A percentile compares a stretch with the other conserved stretches of the same genome.
phyloP scores from a whole-genome alignment of 1,140 invertebrate genomes.

The Formica selysi region DNA sequence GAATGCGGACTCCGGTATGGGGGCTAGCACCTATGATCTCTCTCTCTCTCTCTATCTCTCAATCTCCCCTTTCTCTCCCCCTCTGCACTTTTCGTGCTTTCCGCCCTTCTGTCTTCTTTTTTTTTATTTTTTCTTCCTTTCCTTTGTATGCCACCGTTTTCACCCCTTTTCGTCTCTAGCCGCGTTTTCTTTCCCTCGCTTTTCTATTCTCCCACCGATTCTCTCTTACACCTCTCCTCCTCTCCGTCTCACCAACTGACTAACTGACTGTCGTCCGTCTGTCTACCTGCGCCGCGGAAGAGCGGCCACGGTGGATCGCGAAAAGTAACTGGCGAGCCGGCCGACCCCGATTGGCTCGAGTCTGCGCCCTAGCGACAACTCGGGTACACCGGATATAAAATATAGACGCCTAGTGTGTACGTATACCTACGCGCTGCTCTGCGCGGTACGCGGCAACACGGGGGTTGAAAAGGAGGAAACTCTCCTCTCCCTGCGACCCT shows the following conservation, averaged over 20 bases:
- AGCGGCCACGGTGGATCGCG: conserved; percentile 81
- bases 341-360: conserved; percentile 79
- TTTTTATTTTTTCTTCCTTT: neutral
- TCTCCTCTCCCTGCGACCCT: conserved; percentile 46
- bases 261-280: conserved; percentile 60
- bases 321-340: conserved; percentile 82
- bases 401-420: conserved; percentile 75
- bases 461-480: conserved; percentile 70
- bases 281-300: conserved; percentile 71
- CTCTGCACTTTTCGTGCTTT: conserved; percentile 39
- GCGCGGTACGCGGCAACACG: conserved; percentile 56
- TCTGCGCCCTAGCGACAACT: conserved; percentile 80
- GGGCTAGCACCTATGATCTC: conserved; percentile 54
- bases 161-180: conserved; percentile 16
- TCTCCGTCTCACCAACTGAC: conserved; percentile 43
- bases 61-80: conserved; percentile 1
- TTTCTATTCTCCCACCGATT: conserved; percentile 21
- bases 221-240: conserved; percentile 45
- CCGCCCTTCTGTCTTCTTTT: conserved; percentile 10
- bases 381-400: conserved; percentile 79
- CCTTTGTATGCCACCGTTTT: conserved; percentile 13
- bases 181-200: neutral
- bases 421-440: conserved; percentile 70
- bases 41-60: conserved; percentile 2
- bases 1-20: conserved; percentile 63